Percentiles rank a stretch among this genome's conserved stretches.
Evolutionary conservation across 2,888 invertebrate species (phyloP).

Genomic region (Drosophila histrio): DNA sequence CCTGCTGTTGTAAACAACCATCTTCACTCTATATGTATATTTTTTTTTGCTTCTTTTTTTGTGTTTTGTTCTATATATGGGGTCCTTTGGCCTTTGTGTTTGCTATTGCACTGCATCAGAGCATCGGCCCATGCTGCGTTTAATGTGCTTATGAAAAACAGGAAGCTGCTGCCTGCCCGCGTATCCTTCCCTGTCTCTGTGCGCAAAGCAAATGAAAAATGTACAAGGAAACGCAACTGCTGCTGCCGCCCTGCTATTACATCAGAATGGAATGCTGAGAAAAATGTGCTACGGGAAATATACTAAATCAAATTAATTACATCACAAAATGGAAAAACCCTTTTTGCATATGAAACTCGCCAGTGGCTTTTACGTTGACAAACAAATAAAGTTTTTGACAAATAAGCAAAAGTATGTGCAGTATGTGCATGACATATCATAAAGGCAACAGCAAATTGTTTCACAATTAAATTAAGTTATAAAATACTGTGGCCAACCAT

Average conservation of each 20-base stretch:
- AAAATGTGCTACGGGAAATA: conserved; percentile 37
- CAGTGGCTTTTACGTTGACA: conserved; percentile 9
- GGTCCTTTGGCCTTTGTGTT: conserved; percentile 44
- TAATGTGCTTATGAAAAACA: conserved; percentile 61
- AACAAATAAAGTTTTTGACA: conserved; percentile 25
- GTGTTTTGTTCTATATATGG: conserved; percentile 13
- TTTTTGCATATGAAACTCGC: conserved; percentile 1
- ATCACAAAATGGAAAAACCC: conserved; percentile 39
- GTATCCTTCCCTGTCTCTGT: background rate
- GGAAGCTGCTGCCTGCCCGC: conserved; percentile 24
- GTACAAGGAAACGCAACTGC: conserved; percentile 39
- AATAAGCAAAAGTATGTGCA: conserved; percentile 37
- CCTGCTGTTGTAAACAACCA: conserved; percentile 46
- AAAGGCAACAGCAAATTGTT: conserved; percentile 28
- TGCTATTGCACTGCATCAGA: conserved; percentile 37
- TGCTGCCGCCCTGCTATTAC: background rate
- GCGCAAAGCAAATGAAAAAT: conserved; percentile 42
- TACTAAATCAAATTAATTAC: conserved; percentile 60
- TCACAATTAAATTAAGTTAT: conserved; percentile 41
- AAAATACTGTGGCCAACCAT: conserved; percentile 29
- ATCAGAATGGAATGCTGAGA: conserved; percentile 3
- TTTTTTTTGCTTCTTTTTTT: conserved; percentile 19
- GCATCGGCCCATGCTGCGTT: conserved; percentile 54
- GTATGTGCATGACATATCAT: conserved; percentile 27
- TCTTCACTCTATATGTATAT: conserved; percentile 10